Percentiles rank a stretch among this genome's conserved stretches.
phyloP scores from a whole-genome alignment of 1,140 invertebrate species.

The Wiebesia pumilae region DNA sequence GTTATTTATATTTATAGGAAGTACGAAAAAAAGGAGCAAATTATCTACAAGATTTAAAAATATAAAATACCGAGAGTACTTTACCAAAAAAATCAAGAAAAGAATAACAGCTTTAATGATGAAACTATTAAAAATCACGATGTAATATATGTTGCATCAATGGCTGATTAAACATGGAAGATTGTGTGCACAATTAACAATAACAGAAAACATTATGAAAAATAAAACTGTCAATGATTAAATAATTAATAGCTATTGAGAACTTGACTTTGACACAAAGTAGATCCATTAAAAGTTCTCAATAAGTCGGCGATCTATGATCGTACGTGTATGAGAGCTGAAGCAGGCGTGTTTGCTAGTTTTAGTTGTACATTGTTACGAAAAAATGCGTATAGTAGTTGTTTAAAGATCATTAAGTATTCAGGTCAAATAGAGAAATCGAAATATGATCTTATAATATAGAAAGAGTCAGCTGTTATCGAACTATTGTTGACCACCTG shows the following conservation, averaged over 20 bases:
- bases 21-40: slow-evolving; percentile 41
- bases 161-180: slow-evolving; percentile 23
- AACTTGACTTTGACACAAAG: slow-evolving; percentile 49
- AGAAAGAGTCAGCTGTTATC: slow-evolving; percentile 32
- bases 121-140: slow-evolving; percentile 49
- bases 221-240: slow-evolving; percentile 52
- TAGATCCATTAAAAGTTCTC: slow-evolving; percentile 48
- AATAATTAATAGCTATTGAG: slow-evolving; percentile 50
- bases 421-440: slow-evolving; percentile 44
- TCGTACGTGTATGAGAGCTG: slow-evolving; percentile 53
- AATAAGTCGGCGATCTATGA: slow-evolving; percentile 52
- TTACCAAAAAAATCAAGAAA: slow-evolving; percentile 44
- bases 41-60: slow-evolving; percentile 45
- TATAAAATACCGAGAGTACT: slow-evolving; percentile 44
- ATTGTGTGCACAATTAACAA: slow-evolving; percentile 36
- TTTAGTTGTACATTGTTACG: slow-evolving; percentile 62
- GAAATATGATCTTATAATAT: slow-evolving; percentile 42
- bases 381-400: slow-evolving; percentile 56
- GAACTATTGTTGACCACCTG: slow-evolving; percentile 42
- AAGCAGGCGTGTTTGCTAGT: slow-evolving; percentile 56
- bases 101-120: slow-evolving; percentile 45
- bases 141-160: slow-evolving; percentile 50
- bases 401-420: slow-evolving; percentile 54
- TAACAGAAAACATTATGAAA: slow-evolving; percentile 56
- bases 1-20: slow-evolving; percentile 46